A percentile compares a stretch with the other conserved stretches of the same genome.
Evolutionary conservation across 2,888 invertebrate genomes (phyloP).

Genomic region (Operophtera brumata): DNA sequence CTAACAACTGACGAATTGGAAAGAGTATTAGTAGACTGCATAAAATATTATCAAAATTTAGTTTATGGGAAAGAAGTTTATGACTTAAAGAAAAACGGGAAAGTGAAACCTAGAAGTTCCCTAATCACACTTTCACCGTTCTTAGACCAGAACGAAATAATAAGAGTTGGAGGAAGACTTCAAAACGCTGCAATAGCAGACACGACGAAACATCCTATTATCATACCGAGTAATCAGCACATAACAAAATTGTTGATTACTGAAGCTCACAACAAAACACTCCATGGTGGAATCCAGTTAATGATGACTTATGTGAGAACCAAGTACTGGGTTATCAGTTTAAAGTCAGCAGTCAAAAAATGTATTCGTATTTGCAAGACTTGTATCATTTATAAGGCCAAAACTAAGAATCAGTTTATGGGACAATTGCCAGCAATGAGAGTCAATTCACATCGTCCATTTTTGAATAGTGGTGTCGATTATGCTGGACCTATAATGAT

Average conservation of each 20-base stretch:
- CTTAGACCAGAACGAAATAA: no score
- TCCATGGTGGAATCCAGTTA: conserved; percentile 34
- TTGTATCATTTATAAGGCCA: conserved; percentile 20
- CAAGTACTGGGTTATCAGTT: conserved; percentile 26
- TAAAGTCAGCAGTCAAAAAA: conserved; percentile 17
- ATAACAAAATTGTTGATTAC: no score
- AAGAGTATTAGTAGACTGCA: background rate
- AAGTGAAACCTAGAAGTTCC: no score
- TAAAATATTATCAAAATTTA: conserved; percentile 14
- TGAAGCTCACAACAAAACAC: conserved; percentile 33
- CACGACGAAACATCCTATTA: no score
- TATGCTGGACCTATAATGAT: conserved; percentile 28
- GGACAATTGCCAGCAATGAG: no score
- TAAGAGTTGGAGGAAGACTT: no score
- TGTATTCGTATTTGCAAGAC: conserved; percentile 20
- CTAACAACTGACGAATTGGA: background rate
- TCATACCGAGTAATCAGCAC: no score
- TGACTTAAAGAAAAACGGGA: no score
- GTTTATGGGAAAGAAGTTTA: no score
- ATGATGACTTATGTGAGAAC: conserved; percentile 27
- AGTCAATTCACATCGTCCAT: conserved; percentile 13
- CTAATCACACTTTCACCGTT: no score
- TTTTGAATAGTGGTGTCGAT: conserved; percentile 22
- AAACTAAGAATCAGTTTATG: no score
- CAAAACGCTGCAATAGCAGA: no score